Evolutionary conservation across 2,888 invertebrate genomes (phyloP).

Genomic region (Rhagophthalmus giganteus): DNA sequence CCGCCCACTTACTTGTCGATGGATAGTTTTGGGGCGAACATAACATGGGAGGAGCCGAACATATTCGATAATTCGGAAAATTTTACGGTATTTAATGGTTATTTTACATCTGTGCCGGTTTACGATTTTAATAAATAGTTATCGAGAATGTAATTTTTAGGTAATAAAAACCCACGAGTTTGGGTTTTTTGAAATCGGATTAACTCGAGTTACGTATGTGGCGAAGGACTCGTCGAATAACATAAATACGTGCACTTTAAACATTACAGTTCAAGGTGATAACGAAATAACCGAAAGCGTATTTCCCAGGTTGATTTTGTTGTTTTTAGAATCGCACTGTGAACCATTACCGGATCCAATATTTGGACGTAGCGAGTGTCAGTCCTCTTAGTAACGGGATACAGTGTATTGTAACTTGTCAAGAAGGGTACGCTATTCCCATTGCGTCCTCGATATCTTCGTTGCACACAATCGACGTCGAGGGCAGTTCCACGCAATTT

Average conservation of each 20-base stretch:
- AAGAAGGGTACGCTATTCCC: constrained; percentile 65
- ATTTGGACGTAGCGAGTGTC: constrained; percentile 48
- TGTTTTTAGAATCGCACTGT: constrained; percentile 44
- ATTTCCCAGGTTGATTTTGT: not conserved
- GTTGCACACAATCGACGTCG: constrained; percentile 31
- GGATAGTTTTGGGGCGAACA: constrained; percentile 50
- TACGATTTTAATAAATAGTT: too few species aligned
- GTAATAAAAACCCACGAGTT: constrained; percentile 53
- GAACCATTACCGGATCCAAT: constrained; percentile 46
- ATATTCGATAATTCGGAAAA: constrained; percentile 62
- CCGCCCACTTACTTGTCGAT: constrained; percentile 58
- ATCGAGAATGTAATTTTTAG: too few species aligned
- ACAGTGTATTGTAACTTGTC: constrained; percentile 62
- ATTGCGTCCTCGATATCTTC: constrained; percentile 39
- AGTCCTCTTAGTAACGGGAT: constrained; percentile 41
- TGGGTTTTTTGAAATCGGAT: constrained; percentile 60
- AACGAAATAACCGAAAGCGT: not conserved
- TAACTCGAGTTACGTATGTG: constrained; percentile 61
- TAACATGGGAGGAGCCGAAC: constrained; percentile 64
- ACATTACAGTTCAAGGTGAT: constrained; percentile 63
- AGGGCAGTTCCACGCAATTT: constrained; percentile 38
- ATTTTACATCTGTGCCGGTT: too few species aligned
- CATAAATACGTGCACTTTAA: constrained; percentile 61
- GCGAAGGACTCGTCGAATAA: constrained; percentile 64
- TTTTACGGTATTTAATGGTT: constrained; percentile 44